Conservation (phyloP, 2,797 vertebrate species). For the Macropus fuliginosus region DNA sequence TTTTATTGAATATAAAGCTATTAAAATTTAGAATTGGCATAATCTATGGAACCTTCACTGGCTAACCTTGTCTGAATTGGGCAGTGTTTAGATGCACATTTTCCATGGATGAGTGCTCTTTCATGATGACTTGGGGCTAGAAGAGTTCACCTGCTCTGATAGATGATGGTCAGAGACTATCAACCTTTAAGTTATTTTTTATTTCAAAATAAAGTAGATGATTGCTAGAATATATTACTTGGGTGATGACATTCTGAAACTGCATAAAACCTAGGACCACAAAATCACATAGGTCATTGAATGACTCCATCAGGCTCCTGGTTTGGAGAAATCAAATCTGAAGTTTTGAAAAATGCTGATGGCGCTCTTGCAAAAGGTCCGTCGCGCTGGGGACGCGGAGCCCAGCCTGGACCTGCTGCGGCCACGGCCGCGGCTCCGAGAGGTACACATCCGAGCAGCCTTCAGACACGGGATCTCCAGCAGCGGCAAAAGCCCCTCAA, state of each 20-base stretch:
- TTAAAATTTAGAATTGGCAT: not conserved
- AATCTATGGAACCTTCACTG: conserved; percentile 26
- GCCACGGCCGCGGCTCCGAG: too few species aligned
- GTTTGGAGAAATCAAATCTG: conserved; percentile 28
- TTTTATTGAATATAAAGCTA: not conserved
- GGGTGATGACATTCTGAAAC: not conserved
- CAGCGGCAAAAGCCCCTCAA: too few species aligned
- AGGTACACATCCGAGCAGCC: too few species aligned
- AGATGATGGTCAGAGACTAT: not conserved
- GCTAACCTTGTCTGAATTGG: not conserved
- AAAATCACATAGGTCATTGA: not conserved
- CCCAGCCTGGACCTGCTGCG: too few species aligned
- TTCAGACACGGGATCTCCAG: too few species aligned
- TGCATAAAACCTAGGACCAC: not conserved
- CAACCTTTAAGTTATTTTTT: conserved; percentile 13
- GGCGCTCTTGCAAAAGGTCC: too few species aligned
- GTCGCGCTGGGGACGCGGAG: too few species aligned
- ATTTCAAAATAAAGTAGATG: conserved; percentile 23
- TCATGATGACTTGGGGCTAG: not conserved
- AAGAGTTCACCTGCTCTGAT: not conserved
- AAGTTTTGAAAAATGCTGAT: conserved; percentile 2
- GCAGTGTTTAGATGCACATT: not conserved
- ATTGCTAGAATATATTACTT: not conserved
- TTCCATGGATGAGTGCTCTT: not conserved
- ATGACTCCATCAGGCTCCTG: not conserved